Evolutionary conservation across 35 echinoderm and acorn worm species (phyloP).

Genomic region (Patiria miniata): DNA sequence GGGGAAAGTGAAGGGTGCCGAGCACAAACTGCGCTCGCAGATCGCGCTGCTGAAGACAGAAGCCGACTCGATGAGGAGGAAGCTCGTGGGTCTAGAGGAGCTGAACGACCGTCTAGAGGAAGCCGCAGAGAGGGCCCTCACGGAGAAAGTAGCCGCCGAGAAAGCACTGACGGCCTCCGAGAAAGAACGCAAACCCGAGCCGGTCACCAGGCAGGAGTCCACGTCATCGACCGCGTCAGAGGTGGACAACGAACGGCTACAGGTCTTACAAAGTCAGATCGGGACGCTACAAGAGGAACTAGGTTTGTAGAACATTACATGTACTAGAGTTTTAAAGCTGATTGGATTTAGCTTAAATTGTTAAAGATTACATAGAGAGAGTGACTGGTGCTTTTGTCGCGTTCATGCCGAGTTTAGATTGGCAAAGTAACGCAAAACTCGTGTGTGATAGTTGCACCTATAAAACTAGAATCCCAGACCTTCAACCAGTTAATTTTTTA

Average conservation of each 20-base stretch:
- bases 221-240: slow-evolving; percentile 40
- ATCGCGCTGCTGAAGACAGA: slow-evolving; percentile 85
- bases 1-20: slow-evolving; percentile 63
- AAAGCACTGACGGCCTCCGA: background rate
- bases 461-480: no score
- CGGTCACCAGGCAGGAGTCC: background rate
- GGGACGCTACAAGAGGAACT: slow-evolving; percentile 87
- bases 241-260: slow-evolving; percentile 52
- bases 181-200: slow-evolving; percentile 25
- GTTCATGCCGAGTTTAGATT: no score
- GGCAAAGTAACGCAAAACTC: no score
- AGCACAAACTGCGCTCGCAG: slow-evolving; percentile 83
- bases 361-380: no score
- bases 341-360: no score
- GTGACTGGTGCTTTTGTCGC: no score
- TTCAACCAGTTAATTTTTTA: no score
- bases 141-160: slow-evolving; percentile 1
- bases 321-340: background rate
- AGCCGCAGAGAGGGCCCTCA: slow-evolving; percentile 44
- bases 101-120: slow-evolving; percentile 80
- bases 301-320: slow-evolving; percentile 75
- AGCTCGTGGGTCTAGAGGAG: slow-evolving; percentile 71
- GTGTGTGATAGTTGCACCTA: no score
- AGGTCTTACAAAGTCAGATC: slow-evolving; percentile 85
- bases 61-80: slow-evolving; percentile 82